Conservation (phyloP, 2,113 vertebrate species). For the Tinamus guttatus region DNA sequence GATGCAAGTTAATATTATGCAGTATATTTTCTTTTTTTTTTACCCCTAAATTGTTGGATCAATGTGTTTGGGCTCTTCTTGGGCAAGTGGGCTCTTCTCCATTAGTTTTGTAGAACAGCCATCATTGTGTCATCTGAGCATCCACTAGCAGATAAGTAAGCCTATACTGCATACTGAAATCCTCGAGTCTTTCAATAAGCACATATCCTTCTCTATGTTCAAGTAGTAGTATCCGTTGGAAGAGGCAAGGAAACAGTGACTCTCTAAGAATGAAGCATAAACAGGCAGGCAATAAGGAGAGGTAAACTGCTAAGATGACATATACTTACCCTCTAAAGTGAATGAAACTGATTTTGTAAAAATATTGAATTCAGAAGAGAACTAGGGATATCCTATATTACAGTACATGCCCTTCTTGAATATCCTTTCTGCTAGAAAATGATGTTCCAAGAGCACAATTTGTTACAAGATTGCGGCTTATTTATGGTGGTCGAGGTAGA, state of each 20-base stretch:
- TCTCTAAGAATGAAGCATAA: slow-evolving; percentile 2
- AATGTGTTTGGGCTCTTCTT: too few relatives aligned
- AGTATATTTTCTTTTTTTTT: neutral
- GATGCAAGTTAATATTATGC: neutral
- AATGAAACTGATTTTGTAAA: slow-evolving; percentile 43
- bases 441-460: slow-evolving; percentile 44
- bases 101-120: slow-evolving; percentile 16
- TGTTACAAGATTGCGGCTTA: slow-evolving; percentile 64
- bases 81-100: slow-evolving; percentile 8
- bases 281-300: slow-evolving; percentile 20
- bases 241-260: slow-evolving; percentile 41
- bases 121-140: slow-evolving; percentile 20
- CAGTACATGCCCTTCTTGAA: slow-evolving; percentile 47
- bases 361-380: slow-evolving; percentile 63
- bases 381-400: slow-evolving; percentile 47
- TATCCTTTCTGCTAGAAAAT: slow-evolving; percentile 58
- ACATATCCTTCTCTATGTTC: slow-evolving; percentile 3
- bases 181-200: slow-evolving; percentile 59
- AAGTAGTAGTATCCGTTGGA: slow-evolving; percentile 49
- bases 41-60: neutral
- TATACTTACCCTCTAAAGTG: slow-evolving; percentile 12
- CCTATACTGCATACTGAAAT: slow-evolving; percentile 54
- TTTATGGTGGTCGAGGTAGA: slow-evolving; percentile 59
- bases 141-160: slow-evolving; percentile 55
- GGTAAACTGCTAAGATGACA: slow-evolving; percentile 26